Evolutionary conservation across 2,797 vertebrate genomes (phyloP).

Genomic region (Nyctibius grandis): DNA sequence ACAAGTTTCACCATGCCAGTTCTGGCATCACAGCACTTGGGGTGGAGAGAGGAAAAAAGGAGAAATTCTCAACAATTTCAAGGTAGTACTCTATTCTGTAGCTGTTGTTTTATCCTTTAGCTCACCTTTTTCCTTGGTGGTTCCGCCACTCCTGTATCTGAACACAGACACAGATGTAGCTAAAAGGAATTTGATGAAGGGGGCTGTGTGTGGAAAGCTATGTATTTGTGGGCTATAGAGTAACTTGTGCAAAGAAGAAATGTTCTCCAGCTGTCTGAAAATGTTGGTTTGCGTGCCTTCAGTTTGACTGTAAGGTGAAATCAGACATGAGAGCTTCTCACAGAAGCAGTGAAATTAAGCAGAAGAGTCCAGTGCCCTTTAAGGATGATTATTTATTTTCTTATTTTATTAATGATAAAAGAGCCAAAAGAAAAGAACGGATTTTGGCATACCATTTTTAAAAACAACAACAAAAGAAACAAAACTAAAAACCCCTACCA

Average conservation of each 20-base stretch:
- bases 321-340: background rate
- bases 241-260: background rate
- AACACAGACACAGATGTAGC: background rate
- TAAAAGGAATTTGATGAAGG: background rate
- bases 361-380: background rate
- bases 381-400: background rate
- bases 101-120: background rate
- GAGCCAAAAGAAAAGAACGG: background rate
- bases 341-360: background rate
- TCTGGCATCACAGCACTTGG: background rate
- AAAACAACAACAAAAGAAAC: accelerated
- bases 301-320: background rate
- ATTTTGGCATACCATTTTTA: background rate
- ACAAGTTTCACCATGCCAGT: background rate
- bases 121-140: background rate
- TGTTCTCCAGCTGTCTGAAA: background rate
- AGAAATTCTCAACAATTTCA: background rate
- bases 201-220: background rate
- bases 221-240: background rate
- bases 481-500: accelerated
- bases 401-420: background rate
- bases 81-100: background rate
- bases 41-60: accelerated
- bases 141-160: background rate
- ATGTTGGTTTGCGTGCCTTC: background rate